Percentiles rank a stretch among this genome's conserved stretches.
These are phyloP conservation scores for Bolborhynchus lineola DNA, from an alignment of 2,113 vertebrate species.

Conservation along the genomic window DNA sequence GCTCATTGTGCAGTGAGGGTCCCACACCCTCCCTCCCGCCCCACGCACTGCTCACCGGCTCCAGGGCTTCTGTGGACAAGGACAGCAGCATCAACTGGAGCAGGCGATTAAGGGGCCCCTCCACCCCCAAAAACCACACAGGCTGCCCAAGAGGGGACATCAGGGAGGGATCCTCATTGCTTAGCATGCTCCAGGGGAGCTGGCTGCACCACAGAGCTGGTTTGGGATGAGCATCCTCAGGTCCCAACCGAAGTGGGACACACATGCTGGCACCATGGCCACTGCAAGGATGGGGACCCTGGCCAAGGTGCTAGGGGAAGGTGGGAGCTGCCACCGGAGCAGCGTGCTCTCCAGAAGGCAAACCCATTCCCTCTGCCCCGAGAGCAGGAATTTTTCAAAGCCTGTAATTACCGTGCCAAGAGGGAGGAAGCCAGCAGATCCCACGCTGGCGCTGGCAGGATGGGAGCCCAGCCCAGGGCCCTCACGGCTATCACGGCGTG, in stretches of 20 bases:
- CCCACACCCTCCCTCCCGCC: slow-evolving; percentile 14
- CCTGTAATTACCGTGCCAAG: not conserved
- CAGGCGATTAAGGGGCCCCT: not conserved
- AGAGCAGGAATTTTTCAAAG: slow-evolving; percentile 42
- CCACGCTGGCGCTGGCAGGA: not conserved
- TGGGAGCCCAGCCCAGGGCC: not conserved
- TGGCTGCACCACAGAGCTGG: not conserved
- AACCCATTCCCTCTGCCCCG: not conserved
- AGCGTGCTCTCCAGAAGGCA: not conserved
- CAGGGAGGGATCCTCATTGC: not conserved
- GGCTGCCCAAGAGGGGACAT: not conserved
- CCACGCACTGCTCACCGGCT: not conserved
- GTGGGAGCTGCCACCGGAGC: not conserved
- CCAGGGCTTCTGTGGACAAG: not conserved
- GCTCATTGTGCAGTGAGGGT: slow-evolving; percentile 31
- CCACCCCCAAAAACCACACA: not conserved
- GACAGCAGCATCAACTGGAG: not conserved
- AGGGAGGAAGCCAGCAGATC: not conserved
- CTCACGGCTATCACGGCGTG: not conserved
- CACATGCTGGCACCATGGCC: rapidly evolving
- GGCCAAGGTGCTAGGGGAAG: slow-evolving; percentile 45
- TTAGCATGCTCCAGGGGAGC: not conserved
- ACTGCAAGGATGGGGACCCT: not conserved
- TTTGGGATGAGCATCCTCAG: not conserved
- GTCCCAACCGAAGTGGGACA: not conserved